A percentile compares a stretch with the other conserved stretches of the same genome.
Evolutionary conservation across 1,140 invertebrate genomes (phyloP).

Genomic region (Steinernema khuongi): DNA sequence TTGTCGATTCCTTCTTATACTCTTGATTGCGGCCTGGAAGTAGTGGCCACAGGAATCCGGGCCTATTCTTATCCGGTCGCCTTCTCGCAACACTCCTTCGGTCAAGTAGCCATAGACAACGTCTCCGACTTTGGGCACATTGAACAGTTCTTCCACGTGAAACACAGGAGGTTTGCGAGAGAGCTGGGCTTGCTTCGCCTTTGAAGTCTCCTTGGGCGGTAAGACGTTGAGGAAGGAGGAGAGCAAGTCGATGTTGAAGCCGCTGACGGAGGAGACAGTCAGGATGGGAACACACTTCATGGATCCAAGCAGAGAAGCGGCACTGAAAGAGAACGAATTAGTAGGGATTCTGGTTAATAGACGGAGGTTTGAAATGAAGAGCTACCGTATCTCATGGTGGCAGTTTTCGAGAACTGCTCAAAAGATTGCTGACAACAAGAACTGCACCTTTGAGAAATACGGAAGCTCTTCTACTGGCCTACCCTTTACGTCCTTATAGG

Average conservation of each 20-base stretch:
- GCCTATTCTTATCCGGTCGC: conserved; percentile 71
- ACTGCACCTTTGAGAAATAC: too few species aligned
- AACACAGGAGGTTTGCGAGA: conserved; percentile 71
- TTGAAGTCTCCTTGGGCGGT: conserved; percentile 22
- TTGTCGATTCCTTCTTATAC: conserved; percentile 51
- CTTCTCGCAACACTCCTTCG: conserved; percentile 78
- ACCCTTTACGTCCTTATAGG: too few species aligned
- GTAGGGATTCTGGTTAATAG: conserved; percentile 12
- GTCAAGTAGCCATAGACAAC: conserved; percentile 77
- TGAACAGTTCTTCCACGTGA: conserved; percentile 86
- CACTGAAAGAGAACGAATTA: too few species aligned
- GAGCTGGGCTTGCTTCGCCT: conserved; percentile 23
- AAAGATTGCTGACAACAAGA: too few species aligned
- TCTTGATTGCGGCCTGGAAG: conserved; percentile 42
- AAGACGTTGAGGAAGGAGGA: conserved; percentile 33
- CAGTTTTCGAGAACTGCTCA: too few species aligned
- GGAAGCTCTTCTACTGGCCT: too few species aligned
- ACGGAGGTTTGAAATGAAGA: conserved; percentile 7
- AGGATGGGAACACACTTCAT: conserved; percentile 77
- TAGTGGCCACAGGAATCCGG: conserved; percentile 60
- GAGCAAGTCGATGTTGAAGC: conserved; percentile 61
- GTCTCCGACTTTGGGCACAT: conserved; percentile 67
- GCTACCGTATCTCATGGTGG: not conserved
- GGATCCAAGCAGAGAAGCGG: conserved; percentile 43
- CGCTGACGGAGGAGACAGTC: conserved; percentile 86